Evolutionary conservation across 2,113 vertebrate genomes (phyloP).

Genomic region (Sorex araneus): DNA sequence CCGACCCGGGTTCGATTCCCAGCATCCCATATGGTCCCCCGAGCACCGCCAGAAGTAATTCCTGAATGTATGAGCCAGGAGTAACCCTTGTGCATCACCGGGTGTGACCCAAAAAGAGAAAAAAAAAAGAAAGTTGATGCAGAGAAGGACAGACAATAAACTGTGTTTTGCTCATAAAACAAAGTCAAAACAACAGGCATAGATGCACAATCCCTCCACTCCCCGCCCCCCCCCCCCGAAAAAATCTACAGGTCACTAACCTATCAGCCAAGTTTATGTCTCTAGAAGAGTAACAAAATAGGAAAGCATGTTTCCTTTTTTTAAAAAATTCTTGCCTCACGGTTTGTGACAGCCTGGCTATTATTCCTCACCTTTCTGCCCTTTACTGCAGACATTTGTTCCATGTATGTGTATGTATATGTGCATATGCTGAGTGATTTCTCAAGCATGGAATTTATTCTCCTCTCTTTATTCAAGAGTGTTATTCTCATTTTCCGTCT

Average conservation of each 20-base stretch:
- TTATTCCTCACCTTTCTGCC: not conserved
- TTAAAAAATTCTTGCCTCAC: not conserved
- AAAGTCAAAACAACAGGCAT: not conserved
- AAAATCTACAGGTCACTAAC: not conserved
- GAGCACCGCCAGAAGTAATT: too few species aligned
- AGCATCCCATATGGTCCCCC: too few species aligned
- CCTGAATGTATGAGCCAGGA: too few species aligned
- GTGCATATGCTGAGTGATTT: not conserved
- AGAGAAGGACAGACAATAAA: too few species aligned
- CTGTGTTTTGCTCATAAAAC: not conserved
- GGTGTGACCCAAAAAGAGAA: too few species aligned
- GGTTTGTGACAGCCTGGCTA: not conserved
- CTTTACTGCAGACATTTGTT: constrained; percentile 55
- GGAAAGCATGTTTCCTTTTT: not conserved
- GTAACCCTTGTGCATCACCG: too few species aligned
- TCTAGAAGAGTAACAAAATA: not conserved
- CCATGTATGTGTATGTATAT: not conserved
- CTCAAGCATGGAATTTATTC: constrained; percentile 40
- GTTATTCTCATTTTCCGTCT: constrained; percentile 56
- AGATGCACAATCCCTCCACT: not conserved
- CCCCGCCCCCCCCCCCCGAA: not conserved
- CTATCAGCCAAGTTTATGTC: not conserved
- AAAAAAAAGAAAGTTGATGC: too few species aligned
- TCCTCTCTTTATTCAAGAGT: constrained; percentile 52
- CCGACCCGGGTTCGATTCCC: too few species aligned